Evolutionary conservation across 1,140 invertebrate species (phyloP), one percentile per base, ranked within the genome.

Genomic region (Heliothis subflexa): DNA sequence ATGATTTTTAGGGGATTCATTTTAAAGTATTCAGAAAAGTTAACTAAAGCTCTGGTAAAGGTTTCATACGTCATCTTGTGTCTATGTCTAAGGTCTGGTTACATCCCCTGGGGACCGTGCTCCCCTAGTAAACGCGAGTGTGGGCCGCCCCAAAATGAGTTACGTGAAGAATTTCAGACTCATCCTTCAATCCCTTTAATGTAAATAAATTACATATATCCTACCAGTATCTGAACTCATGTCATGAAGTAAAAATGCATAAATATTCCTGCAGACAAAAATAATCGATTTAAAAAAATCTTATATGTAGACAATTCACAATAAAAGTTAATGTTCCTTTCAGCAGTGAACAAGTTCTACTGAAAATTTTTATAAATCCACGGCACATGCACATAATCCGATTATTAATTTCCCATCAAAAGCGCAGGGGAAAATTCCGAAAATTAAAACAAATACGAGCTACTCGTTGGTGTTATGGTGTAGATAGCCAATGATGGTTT

Each of bases 141-240:
- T 47, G n/a, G 14, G 66, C 12, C 21, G 2, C 18, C 21, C 47
- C 66, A 70, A 50, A 70, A 70, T 52, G 21, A 52, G 47, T 70
- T 50, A 70, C 66, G 66, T 52, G 66, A 50, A 70, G 28, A 25
- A 50, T 50, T 70, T 50, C 47, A 70, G 66, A 11, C 62, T n/a
- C 47, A 70, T 70, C 47, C 66, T 47, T 70, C 66, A 70, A 52
- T 52, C 47, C 33, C 13, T n/a, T 12, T 52, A 40, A 40, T 18
- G 61, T 62, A 7, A 62, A 62, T 62, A 62, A 62, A 62, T 62
- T n/a, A 70, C 52, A 70, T 70, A 70, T 70, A 70, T 70, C 50
- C 21, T n/a, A 70, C 33, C 33, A 28, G 45, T 13, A 28, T 66
- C 50, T 50, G 13, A 28, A 70, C n/a, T 18, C 4, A 28, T 10